Evolutionary conservation across 2,888 invertebrate species (phyloP).

Genomic region (Athalia rosae): DNA sequence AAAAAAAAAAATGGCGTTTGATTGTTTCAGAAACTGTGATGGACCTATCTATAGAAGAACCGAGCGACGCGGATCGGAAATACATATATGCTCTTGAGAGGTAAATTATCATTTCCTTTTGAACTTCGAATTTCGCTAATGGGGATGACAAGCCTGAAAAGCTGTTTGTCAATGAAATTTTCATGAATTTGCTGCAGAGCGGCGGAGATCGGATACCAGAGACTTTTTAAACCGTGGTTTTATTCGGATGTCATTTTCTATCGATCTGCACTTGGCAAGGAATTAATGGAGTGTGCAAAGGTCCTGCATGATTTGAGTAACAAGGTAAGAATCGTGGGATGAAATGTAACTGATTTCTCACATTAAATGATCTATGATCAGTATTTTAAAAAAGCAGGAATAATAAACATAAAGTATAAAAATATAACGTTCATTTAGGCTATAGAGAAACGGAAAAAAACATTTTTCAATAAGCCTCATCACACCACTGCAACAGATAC

Average conservation of each 20-base stretch:
- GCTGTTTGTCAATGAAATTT: too few species aligned
- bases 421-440: too few species aligned
- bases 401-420: background rate
- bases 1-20: background rate
- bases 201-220: constrained; percentile 72
- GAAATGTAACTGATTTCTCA: too few species aligned
- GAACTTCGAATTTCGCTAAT: background rate
- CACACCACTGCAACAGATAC: too few species aligned
- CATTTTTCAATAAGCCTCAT: too few species aligned
- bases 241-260: constrained; percentile 78
- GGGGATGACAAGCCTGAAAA: too few species aligned
- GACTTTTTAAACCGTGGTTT: constrained; percentile 76
- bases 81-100: background rate
- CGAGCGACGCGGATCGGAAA: background rate
- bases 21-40: constrained; percentile 12
- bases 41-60: background rate
- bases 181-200: constrained; percentile 59
- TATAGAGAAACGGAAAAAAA: too few species aligned
- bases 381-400: background rate
- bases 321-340: constrained; percentile 61
- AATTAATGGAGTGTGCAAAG: constrained; percentile 76
- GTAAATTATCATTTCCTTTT: background rate
- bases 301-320: constrained; percentile 78
- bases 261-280: constrained; percentile 74
- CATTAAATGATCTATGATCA: too few species aligned